phyloP scores from a whole-genome alignment of 2,797 vertebrate genomes.

The Pipistrellus pipistrellus region DNA sequence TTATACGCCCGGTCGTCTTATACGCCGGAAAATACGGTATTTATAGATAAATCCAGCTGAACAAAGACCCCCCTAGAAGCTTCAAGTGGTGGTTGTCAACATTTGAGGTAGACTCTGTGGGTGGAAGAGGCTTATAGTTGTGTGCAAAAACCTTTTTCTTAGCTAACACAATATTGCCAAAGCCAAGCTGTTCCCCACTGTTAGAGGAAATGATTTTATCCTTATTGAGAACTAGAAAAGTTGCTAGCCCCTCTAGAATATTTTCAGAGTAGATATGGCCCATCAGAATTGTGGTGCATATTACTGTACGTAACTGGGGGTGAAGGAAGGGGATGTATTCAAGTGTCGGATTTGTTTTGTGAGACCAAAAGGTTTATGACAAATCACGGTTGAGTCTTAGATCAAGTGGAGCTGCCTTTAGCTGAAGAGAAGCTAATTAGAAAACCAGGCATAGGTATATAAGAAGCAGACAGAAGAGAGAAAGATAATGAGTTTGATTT shows the following conservation, averaged over 20 bases:
- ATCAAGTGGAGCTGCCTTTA: constrained; percentile 40
- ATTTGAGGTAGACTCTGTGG: constrained; percentile 34
- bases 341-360: constrained; percentile 48
- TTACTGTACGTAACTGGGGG: neutral
- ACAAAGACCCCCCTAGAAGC: neutral
- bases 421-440: constrained; percentile 20
- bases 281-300: neutral
- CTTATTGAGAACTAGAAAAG: neutral
- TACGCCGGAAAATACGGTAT: neutral
- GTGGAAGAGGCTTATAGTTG: neutral
- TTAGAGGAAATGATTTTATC: constrained; percentile 36
- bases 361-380: constrained; percentile 61
- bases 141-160: neutral
- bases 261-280: neutral
- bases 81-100: constrained; percentile 38
- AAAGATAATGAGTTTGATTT: constrained; percentile 51
- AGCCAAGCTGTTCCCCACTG: neutral
- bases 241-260: constrained; percentile 23
- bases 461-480: constrained; percentile 15
- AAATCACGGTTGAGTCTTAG: neutral
- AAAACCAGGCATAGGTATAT: constrained; percentile 19
- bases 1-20: too few species aligned
- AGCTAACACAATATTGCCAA: constrained; percentile 44
- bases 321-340: neutral
- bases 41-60: neutral